Conservation (phyloP, 2,113 vertebrate genomes). For the Orycteropus afer region DNA sequence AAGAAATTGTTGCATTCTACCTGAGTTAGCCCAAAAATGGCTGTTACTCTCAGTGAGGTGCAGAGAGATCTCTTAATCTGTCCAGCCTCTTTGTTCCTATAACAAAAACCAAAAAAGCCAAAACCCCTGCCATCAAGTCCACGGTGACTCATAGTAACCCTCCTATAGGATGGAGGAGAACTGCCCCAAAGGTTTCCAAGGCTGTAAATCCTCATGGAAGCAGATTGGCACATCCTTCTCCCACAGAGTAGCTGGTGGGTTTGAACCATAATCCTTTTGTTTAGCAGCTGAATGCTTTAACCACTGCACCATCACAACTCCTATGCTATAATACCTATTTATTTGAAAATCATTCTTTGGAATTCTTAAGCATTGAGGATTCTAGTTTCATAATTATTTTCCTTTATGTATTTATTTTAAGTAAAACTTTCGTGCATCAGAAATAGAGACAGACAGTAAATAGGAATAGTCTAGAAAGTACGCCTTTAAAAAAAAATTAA, state of each 20-base stretch:
- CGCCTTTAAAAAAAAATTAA: not conserved
- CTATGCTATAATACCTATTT: not conserved
- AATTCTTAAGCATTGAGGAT: not conserved
- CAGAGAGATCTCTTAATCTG: not conserved
- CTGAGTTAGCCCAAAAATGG: not conserved
- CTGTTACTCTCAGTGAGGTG: not conserved
- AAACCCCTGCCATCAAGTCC: too few species aligned
- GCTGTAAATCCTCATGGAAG: too few species aligned
- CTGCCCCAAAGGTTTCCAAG: too few species aligned
- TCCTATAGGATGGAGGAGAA: too few species aligned
- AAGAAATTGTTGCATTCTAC: not conserved
- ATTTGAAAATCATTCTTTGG: not conserved
- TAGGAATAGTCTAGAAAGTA: not conserved
- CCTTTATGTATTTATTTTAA: not conserved
- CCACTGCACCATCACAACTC: too few species aligned
- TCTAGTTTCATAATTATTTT: not conserved
- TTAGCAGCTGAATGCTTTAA: too few species aligned
- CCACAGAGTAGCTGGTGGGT: too few species aligned
- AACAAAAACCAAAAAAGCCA: too few species aligned
- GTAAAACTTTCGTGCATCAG: not conserved
- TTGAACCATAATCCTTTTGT: too few species aligned
- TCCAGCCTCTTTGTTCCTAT: not conserved
- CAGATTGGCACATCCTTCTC: too few species aligned
- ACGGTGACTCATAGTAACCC: too few species aligned
- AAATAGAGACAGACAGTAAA: not conserved